phyloP scores from a whole-genome alignment of 2,113 vertebrate species.

The Antechinus stuartii region DNA sequence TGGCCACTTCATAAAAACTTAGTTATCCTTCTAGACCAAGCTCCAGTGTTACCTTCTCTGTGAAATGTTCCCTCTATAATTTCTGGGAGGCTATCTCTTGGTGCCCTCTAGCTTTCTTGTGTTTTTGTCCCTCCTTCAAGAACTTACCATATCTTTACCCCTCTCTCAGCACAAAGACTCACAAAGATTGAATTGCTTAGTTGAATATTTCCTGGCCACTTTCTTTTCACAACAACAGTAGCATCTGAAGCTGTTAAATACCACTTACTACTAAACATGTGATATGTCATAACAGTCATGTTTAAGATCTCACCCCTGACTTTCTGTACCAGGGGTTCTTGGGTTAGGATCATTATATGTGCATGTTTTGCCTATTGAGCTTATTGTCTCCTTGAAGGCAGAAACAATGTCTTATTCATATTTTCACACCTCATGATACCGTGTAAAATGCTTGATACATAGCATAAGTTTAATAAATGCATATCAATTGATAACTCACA shows the following conservation, averaged over 20 bases:
- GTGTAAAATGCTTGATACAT: background rate
- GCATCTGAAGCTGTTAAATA: background rate
- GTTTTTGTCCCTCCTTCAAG: background rate
- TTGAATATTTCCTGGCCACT: background rate
- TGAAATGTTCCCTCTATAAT: background rate
- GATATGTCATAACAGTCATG: background rate
- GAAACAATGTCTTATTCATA: background rate
- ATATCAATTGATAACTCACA: constrained; percentile 13
- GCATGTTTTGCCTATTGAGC: background rate
- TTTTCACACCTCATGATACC: background rate
- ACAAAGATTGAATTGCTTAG: background rate
- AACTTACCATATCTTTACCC: background rate
- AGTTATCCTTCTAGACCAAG: background rate
- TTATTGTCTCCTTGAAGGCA: background rate
- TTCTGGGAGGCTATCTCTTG: background rate
- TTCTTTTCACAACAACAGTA: background rate
- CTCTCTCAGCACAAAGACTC: background rate
- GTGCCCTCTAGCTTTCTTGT: background rate
- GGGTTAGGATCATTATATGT: background rate
- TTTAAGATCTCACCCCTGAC: background rate
- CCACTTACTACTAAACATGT: background rate
- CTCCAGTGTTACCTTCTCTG: background rate
- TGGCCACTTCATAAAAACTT: background rate
- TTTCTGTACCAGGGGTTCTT: background rate
- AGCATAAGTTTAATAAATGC: constrained; percentile 20